These are phyloP conservation scores for Myioborus miniatus DNA, from an alignment of 2,797 vertebrate species.

Conservation along the genomic window DNA sequence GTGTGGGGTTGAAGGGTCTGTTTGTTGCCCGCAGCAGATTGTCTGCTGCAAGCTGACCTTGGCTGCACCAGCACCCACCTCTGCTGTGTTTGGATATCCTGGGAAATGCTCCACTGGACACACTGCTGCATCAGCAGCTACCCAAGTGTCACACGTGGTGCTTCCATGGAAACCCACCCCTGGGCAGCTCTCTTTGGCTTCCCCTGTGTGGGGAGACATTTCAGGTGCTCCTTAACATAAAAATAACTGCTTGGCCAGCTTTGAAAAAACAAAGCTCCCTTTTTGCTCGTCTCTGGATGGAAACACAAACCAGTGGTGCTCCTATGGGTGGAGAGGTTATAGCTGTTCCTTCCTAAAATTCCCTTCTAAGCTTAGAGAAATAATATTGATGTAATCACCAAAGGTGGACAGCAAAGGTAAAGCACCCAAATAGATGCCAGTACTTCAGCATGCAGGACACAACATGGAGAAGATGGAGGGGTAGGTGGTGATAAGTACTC, in stretches of 20 bases:
- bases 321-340: not conserved
- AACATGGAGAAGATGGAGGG: not conserved
- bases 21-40: not conserved
- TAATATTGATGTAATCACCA: not conserved
- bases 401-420: not conserved
- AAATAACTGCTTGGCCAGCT: not conserved
- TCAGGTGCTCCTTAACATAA: not conserved
- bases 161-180: not conserved
- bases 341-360: not conserved
- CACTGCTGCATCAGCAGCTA: not conserved
- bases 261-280: not conserved
- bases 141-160: not conserved
- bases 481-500: not conserved
- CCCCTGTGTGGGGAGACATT: not conserved
- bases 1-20: rapidly evolving
- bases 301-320: not conserved
- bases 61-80: not conserved
- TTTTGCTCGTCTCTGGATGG: not conserved
- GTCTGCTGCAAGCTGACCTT: not conserved
- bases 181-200: not conserved
- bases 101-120: not conserved
- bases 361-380: not conserved
- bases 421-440: too few species aligned
- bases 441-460: not conserved
- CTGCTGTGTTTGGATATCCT: rapidly evolving